Conservation (phyloP, 2,113 vertebrate genomes). For the Trichechus manatus region DNA sequence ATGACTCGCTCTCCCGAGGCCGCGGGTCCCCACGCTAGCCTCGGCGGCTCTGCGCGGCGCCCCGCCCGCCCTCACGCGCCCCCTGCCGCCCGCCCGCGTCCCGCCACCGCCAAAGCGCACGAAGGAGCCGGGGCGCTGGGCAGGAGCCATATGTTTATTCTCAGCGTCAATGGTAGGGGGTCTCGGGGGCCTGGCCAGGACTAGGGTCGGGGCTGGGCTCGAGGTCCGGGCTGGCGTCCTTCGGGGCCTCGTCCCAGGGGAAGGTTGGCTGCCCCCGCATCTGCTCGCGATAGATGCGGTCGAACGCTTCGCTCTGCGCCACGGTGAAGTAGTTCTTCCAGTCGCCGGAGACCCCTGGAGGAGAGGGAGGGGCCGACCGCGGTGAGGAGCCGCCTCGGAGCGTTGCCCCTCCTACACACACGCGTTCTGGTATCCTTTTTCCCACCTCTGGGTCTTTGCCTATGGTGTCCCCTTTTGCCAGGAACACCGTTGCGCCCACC, state of each 20-base stretch:
- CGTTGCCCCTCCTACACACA: fast-evolving
- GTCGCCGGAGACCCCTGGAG: constrained; percentile 83
- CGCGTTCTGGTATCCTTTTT: not conserved
- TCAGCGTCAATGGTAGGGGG: constrained; percentile 16
- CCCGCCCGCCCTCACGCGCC: not conserved
- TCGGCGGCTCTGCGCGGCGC: fast-evolving
- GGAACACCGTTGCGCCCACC: fast-evolving
- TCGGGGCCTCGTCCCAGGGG: constrained; percentile 79
- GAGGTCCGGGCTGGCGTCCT: not conserved
- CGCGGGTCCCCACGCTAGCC: not conserved
- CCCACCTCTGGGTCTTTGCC: not conserved
- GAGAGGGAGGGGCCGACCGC: fast-evolving
- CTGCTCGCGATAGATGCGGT: constrained; percentile 80
- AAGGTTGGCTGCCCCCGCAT: constrained; percentile 80
- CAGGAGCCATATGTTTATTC: constrained; percentile 62
- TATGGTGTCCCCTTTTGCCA: not conserved
- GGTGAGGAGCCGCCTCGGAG: not conserved
- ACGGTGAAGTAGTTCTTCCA: constrained; percentile 87
- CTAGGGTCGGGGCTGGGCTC: not conserved
- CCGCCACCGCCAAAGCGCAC: not conserved
- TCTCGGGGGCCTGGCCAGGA: not conserved
- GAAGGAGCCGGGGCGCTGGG: not conserved
- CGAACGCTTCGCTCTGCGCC: constrained; percentile 82
- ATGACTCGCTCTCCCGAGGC: not conserved
- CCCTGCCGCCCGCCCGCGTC: not conserved